Base-by-base conservation (phyloP, 37 sponge, comb jelly and placozoan species). In the Lycopodina hypogea region DNA sequence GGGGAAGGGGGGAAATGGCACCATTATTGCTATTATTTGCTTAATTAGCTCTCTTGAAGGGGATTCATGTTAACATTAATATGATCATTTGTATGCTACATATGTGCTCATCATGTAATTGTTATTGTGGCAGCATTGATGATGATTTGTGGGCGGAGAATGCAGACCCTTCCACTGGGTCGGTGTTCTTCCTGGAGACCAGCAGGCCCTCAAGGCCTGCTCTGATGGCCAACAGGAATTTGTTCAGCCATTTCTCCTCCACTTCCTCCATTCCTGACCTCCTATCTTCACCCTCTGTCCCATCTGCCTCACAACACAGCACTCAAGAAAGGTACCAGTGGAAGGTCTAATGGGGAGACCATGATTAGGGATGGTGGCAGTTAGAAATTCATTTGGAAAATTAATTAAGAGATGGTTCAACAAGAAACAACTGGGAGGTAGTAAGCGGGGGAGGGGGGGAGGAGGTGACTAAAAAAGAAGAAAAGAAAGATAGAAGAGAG, bases 141-240 rank as follows among this genome's bases (percentile, higher is more conserved):
- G 77, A 82, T 78, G 88, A 78, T 72, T 57, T 74, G 34, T 89
- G 90, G 90, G 72, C 69, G 59, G 85, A 84, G 40, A 68, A 67
- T 2, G 41, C 71, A 19, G 81, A 89, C 66, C 85, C 81, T 11
- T 26, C 21, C 29, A 84, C 85, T 3, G 90, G 90, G 9, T 80
- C 75, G 2, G 71, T 89, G 41, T 84, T 89, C 55, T 81, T 75
- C 59, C 62, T 89, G 57, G 81, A 89, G 58, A n/a, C 59, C 38
- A 57, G 32, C 38, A 35, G 24, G 7, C 24, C 62, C 21, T 39
- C 33, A 1, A 33, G 21, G 11, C 33, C 69, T 22, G 1, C 40
- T 22, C 26, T 32, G 39, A 17, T 66, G 8, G n/a, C 80, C 34
- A 78, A 62, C 59, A 78, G 72, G 29, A 65, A 68, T 21, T 69